Evolutionary conservation across 2,888 invertebrate species (phyloP).

Genomic region (Orchesella flavescens): DNA sequence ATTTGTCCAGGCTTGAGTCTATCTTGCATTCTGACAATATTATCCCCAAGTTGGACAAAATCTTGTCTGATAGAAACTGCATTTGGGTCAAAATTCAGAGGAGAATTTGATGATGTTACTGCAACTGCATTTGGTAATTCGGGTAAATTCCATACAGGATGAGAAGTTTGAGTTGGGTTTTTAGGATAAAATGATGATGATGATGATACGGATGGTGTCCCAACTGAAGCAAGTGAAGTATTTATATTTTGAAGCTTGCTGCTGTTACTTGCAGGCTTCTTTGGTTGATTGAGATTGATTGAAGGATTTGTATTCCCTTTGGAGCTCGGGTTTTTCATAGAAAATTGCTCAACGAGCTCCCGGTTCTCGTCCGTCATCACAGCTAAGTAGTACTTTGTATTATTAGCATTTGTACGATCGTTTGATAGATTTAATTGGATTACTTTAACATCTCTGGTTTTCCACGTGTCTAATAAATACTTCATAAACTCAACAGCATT

Average conservation of each 20-base stretch:
- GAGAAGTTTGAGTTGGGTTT: not conserved
- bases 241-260: too few relatives aligned
- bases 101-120: constrained; percentile 1
- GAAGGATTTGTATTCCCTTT: too few relatives aligned
- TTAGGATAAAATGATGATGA: not conserved
- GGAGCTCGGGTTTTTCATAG: too few relatives aligned
- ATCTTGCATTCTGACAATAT: constrained; percentile 11
- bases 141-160: too few relatives aligned
- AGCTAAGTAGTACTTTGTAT: constrained; percentile 3
- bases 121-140: not conserved
- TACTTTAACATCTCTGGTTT: not conserved
- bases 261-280: too few relatives aligned
- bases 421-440: constrained; percentile 1
- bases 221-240: too few relatives aligned
- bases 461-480: constrained; percentile 18
- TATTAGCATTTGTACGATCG: not conserved
- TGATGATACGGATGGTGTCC: not conserved
- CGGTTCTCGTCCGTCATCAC: constrained; percentile 27
- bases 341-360: constrained; percentile 3
- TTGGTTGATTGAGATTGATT: too few relatives aligned
- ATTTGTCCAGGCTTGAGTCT: not conserved
- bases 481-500: not conserved
- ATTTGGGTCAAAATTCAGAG: constrained; percentile 12
- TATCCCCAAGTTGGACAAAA: constrained; percentile 19
- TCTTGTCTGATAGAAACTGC: not conserved